Base-by-base conservation (phyloP, 1,140 invertebrate genomes). In the Brachystomella parvula region DNA sequence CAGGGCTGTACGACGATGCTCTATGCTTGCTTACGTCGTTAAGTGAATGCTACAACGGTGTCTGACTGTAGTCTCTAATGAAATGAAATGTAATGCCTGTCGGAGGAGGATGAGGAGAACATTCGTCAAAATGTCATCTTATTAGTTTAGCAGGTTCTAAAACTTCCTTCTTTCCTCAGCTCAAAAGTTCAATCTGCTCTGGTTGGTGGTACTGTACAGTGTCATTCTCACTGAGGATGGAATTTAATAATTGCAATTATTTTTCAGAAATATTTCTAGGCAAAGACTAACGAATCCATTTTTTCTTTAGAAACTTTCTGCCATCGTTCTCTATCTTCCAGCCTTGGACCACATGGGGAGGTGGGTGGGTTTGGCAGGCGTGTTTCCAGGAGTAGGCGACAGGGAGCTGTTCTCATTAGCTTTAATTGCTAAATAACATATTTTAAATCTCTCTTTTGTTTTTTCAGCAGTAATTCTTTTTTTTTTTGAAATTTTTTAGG, bases 11-110 rank as follows among this genome's bases (percentile, higher is more conserved):
- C 9, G 9, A 12, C 9, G 39, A 44, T 12, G 39, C 39, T 44
- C 9, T 12, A 44, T 44, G 9, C 39, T n/a, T 44, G 39, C 39
- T 12, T 44, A 12, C n/a, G 9, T 12, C 9, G 39, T 44, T 9
- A 12, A 44, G 39, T 44, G n/a, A n/a, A 44, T 44, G 39, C 39
- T 44, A 44, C 9, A 44, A 44, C n/a, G 39, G 9, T 44, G 39
- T n/a, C 9, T 12, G 39, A 12, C n/a, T 44, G 39, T n/a, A 9
- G 49, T 53, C 49, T 53, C 49, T 53, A 53, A 53, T 53, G 49
- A 53, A 53, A 53, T 53, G 49, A 53, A 53, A 53, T 53, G 49
- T 53, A 53, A 53, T 53, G 49, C 49, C 49, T 53, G 49, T 53
- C 49, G 39, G 39, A 44, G 39, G 39, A 44, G 39, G 39, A 44